A percentile compares a stretch with the other conserved stretches of the same genome.
Conservation (phyloP, 2,888 invertebrate species). For the Patella caerulea region DNA sequence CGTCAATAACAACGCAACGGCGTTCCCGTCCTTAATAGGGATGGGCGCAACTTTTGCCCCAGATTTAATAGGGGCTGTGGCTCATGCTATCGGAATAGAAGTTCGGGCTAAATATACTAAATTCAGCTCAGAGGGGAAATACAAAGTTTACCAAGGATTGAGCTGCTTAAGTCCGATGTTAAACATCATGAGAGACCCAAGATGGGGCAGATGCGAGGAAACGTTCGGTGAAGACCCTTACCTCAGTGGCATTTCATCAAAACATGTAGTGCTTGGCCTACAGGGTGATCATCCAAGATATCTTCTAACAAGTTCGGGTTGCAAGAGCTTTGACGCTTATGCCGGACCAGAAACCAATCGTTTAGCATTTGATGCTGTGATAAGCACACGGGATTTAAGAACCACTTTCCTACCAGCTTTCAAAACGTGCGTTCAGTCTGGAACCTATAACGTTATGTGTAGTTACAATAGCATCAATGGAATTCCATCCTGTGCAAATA, state of each 20-base stretch:
- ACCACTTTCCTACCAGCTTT: conserved; percentile 54
- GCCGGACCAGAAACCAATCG: conserved; percentile 63
- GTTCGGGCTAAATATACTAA: conserved; percentile 41
- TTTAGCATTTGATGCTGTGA: conserved; percentile 29
- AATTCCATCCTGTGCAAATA: conserved; percentile 52
- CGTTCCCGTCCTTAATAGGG: conserved; percentile 14
- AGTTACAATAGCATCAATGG: conserved; percentile 57
- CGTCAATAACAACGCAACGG: conserved; percentile 11
- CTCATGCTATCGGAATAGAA: conserved; percentile 36
- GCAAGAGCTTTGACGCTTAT: conserved; percentile 66
- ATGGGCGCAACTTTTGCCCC: conserved; percentile 24
- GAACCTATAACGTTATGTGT: conserved; percentile 52
- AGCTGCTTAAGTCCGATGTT: conserved; percentile 53
- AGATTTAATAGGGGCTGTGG: conserved; percentile 39
- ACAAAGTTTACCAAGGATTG: conserved; percentile 38
- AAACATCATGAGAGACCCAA: conserved; percentile 54
- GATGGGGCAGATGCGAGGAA: conserved; percentile 59
- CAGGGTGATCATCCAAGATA: conserved; percentile 61
- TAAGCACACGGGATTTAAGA: conserved; percentile 43
- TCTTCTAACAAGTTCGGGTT: conserved; percentile 61
- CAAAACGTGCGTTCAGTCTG: conserved; percentile 50
- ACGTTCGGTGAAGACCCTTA: conserved; percentile 68
- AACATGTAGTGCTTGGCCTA: conserved; percentile 58
- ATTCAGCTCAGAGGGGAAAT: conserved; percentile 27
- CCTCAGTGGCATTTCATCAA: conserved; percentile 53